Base-by-base conservation (phyloP, 2,113 vertebrate genomes). In the Scomber scombrus region DNA sequence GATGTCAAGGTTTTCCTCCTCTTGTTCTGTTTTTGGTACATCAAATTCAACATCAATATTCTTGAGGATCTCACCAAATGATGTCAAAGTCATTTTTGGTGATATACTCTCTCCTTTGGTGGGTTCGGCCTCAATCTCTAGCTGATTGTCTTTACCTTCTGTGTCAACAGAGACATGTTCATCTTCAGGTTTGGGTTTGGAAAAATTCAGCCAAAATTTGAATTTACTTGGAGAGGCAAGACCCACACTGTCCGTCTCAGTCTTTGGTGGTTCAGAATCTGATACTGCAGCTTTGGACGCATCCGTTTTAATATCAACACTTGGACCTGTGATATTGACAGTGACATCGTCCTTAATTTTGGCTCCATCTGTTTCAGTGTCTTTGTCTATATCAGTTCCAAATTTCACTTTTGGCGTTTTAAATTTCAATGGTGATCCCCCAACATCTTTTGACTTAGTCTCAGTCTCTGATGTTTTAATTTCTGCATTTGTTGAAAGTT, bases 31-130 rank as follows among this genome's bases (percentile, higher is more conserved):
- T 77, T 69, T 78, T 64, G 90, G 34, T 76, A 94, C 86, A 83
- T 94, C 81, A 89, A 94, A 93, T 91, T 95, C 93, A 85, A 93
- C 85, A 62, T 94, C 93, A 82, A 91, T 71, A 14, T 62, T 85
- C 47, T 86, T 92, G 7, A 94, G 66, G 74, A 94, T 79, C 29
- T 94, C 89, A 70, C 84, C 85, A 71, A 93, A 75, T 74, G 86
- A 71, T 77, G 89, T 68, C 13, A 94, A 47, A 75, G 67, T 78
- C 14, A 85, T 55, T 85, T 90, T 93, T 19, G 90, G 77, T 60
- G 92, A 91, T 85, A 89, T 92, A 47, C 12, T 71, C 26, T 83
- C 68, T 79, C 18, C 81, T 80, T 91, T 83, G 16, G 43, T 83
- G 16, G 43, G n/a, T 15, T 90, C 78, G 43, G 18, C 62, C 70